Evolutionary conservation across 92 coral and sea anemone species (phyloP).

Genomic region (Phenganax stokvisi): DNA sequence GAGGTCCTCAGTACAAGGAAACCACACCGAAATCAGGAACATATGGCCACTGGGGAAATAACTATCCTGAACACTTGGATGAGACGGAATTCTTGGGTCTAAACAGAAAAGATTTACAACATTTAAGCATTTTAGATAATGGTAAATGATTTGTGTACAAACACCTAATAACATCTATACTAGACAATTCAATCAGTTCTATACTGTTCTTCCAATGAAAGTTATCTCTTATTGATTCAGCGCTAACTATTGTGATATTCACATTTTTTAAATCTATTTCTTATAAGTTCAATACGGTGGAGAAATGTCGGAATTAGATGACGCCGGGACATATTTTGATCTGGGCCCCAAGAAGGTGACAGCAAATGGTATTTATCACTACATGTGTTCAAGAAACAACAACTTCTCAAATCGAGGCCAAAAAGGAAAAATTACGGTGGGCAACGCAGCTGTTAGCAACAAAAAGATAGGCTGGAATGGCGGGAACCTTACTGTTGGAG

Average conservation of each 20-base stretch:
- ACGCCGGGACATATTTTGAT: conserved; percentile 94
- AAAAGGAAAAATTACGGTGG: conserved; percentile 73
- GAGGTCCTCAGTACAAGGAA: conserved; percentile 54
- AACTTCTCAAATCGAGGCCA: conserved; percentile 97
- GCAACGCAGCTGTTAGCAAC: conserved; percentile 49
- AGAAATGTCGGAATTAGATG: conserved; percentile 97
- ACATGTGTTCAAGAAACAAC: conserved; percentile 94
- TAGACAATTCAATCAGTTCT: too few relatives aligned
- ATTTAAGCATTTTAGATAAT: conserved; percentile 62
- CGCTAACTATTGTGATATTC: neutral
- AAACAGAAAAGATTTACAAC: conserved; percentile 53
- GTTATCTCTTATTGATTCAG: too few relatives aligned
- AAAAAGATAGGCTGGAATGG: conserved; percentile 74
- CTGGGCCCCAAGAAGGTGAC: conserved; percentile 84
- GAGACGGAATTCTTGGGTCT: conserved; percentile 67
- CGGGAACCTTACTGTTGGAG: conserved; percentile 60
- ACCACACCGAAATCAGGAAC: conserved; percentile 48
- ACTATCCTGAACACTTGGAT: conserved; percentile 77
- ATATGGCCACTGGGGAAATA: conserved; percentile 71
- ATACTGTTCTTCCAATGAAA: too few relatives aligned
- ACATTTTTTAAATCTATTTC: neutral
- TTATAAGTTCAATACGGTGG: conserved; percentile 90
- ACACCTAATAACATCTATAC: too few relatives aligned
- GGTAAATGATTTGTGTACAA: conserved; percentile 47
- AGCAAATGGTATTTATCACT: conserved; percentile 78